phyloP scores from a whole-genome alignment of 53 echinoderm and acorn worm species.

The Glandiceps talaboti region DNA sequence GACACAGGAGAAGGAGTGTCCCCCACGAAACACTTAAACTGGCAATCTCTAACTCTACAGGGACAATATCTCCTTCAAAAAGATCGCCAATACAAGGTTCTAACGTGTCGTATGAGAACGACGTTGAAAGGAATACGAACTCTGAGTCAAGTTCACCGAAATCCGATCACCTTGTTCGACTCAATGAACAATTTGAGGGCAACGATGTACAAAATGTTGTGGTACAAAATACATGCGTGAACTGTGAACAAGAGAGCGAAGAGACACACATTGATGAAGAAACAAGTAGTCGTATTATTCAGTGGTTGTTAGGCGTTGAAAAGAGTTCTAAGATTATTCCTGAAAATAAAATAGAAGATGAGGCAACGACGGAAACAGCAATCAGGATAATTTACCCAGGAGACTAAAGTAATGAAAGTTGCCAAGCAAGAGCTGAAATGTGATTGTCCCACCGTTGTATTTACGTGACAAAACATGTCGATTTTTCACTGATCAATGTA shows the following conservation, averaged over 20 bases:
- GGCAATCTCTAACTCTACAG: background rate
- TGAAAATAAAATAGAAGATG: background rate
- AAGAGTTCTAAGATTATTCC: background rate
- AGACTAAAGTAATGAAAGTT: too few relatives aligned
- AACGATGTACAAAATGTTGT: too few relatives aligned
- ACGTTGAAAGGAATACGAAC: background rate
- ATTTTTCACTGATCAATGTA: too few relatives aligned
- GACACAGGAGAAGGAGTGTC: background rate
- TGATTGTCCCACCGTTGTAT: too few relatives aligned
- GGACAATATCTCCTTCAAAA: background rate
- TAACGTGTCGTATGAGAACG: background rate
- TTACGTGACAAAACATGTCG: too few relatives aligned
- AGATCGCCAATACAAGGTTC: background rate
- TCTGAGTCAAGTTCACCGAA: background rate
- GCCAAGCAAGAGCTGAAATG: too few relatives aligned
- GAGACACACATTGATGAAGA: background rate
- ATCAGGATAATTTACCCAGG: background rate
- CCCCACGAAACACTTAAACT: background rate
- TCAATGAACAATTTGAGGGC: too few relatives aligned
- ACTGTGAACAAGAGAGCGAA: background rate
- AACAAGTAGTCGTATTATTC: background rate
- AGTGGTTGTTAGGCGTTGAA: background rate
- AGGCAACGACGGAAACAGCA: background rate
- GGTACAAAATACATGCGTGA: too few relatives aligned
- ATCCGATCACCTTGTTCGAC: too few relatives aligned